Evolutionary conservation across 2,888 invertebrate species (phyloP).

Genomic region (Aspidiotus rigidus): DNA sequence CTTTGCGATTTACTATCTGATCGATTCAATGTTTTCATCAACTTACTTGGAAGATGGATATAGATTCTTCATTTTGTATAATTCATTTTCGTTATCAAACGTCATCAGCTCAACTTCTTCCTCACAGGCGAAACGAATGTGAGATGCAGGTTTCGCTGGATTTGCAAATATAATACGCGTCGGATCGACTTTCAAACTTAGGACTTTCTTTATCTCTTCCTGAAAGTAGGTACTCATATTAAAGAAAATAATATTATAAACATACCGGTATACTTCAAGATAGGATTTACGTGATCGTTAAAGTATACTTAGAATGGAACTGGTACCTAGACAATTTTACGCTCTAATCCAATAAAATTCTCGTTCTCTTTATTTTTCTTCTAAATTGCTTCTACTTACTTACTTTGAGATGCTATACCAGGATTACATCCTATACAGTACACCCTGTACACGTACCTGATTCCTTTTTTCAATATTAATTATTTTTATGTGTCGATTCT

Average conservation of each 20-base stretch:
- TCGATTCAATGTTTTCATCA: slow-evolving; percentile 39
- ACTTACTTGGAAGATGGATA: slow-evolving; percentile 70
- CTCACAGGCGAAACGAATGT: slow-evolving; percentile 71
- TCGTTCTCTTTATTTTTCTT: too few species aligned
- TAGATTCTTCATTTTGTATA: slow-evolving; percentile 74
- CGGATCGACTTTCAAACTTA: slow-evolving; percentile 63
- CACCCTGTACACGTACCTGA: too few species aligned
- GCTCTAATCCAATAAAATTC: too few species aligned
- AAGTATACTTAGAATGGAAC: too few species aligned
- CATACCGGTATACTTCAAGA: too few species aligned
- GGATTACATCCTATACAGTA: too few species aligned
- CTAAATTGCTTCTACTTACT: too few species aligned
- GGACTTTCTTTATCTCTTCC: slow-evolving; percentile 74
- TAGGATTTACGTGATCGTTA: background rate
- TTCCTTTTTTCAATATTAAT: too few species aligned
- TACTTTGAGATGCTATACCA: too few species aligned
- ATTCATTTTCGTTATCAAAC: slow-evolving; percentile 86
- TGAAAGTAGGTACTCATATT: slow-evolving; percentile 40
- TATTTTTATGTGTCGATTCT: too few species aligned
- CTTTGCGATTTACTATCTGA: background rate
- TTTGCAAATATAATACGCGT: slow-evolving; percentile 89
- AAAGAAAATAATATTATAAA: too few species aligned
- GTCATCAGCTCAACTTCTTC: slow-evolving; percentile 75
- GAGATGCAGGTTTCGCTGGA: slow-evolving; percentile 86
- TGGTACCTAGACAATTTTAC: too few species aligned